These are phyloP conservation scores for Hyles euphorbiae DNA, from an alignment of 1,140 invertebrate genomes.

Conservation along the genomic window DNA sequence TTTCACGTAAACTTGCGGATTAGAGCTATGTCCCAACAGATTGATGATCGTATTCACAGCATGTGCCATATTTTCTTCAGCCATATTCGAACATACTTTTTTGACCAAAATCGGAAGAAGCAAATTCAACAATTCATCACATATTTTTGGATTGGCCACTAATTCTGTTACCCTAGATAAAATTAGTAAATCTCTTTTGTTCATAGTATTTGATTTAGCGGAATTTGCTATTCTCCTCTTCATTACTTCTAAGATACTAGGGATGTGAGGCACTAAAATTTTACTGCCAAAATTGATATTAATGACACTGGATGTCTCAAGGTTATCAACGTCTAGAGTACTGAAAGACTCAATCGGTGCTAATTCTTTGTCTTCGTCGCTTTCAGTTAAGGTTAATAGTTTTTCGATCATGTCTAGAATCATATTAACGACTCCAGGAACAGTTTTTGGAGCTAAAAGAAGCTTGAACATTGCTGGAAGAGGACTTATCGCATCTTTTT, in stretches of 20 bases:
- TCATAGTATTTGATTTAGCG: conserved; percentile 76
- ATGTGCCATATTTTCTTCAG: conserved; percentile 79
- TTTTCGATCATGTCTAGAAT: conserved; percentile 89
- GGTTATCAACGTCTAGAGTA: conserved; percentile 44
- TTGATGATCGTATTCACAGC: conserved; percentile 81
- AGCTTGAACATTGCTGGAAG: conserved; percentile 83
- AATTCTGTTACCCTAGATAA: conserved; percentile 86
- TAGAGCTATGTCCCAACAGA: conserved; percentile 81
- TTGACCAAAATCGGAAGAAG: conserved; percentile 85
- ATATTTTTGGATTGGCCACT: conserved; percentile 79
- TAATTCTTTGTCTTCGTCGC: conserved; percentile 69
- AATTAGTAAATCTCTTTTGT: conserved; percentile 85
- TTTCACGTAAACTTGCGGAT: conserved; percentile 80
- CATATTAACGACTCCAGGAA: conserved; percentile 79
- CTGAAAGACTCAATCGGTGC: conserved; percentile 56
- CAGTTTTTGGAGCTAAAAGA: conserved; percentile 80
- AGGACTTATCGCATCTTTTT: conserved; percentile 72
- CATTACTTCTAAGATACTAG: conserved; percentile 83
- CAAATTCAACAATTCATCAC: conserved; percentile 81
- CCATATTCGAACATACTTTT: conserved; percentile 79
- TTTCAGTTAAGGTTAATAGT: conserved; percentile 80
- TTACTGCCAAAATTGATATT: conserved; percentile 83
- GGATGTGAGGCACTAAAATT: conserved; percentile 84
- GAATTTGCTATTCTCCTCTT: conserved; percentile 78
- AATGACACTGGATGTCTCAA: conserved; percentile 14